Percentiles rank a stretch among this genome's conserved stretches.
Evolutionary conservation across 1,140 invertebrate genomes (phyloP).

Genomic region (Geopemphigus sp.): DNA sequence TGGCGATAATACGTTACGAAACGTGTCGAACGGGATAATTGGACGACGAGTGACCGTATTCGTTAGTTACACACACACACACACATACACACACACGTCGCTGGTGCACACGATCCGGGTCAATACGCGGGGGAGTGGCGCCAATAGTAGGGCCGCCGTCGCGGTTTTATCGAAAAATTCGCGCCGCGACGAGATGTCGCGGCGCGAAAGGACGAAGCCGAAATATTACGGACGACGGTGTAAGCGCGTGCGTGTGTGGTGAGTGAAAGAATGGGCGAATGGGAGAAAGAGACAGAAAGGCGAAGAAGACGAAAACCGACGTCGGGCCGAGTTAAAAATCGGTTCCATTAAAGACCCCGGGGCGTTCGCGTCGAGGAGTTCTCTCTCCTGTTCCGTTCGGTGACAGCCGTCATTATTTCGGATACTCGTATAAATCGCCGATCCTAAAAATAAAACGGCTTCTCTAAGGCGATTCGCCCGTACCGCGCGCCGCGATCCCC

Average conservation of each 20-base stretch:
- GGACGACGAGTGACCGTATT: too few relatives aligned
- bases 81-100: too few relatives aligned
- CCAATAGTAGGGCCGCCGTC: too few relatives aligned
- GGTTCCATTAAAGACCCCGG: slow-evolving; percentile 45
- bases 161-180: slow-evolving; percentile 18
- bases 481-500: neutral
- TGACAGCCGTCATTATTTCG: slow-evolving; percentile 49
- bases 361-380: neutral
- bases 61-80: too few relatives aligned
- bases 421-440: slow-evolving; percentile 48
- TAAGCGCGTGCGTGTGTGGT: too few relatives aligned
- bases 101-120: too few relatives aligned
- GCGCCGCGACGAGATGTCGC: neutral
- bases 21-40: too few relatives aligned
- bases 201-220: neutral
- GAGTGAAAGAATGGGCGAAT: neutral
- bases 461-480: slow-evolving; percentile 15
- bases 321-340: slow-evolving; percentile 40
- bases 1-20: too few relatives aligned
- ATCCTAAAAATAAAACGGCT: slow-evolving; percentile 44
- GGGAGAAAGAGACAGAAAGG: neutral
- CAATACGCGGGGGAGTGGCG: too few relatives aligned
- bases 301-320: neutral
- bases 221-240: too few relatives aligned
- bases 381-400: slow-evolving; percentile 26